A percentile compares a stretch with the other conserved stretches of the same genome.
These are phyloP conservation scores for Xanthia togata DNA, from an alignment of 2,888 invertebrate genomes.

Conservation along the genomic window DNA sequence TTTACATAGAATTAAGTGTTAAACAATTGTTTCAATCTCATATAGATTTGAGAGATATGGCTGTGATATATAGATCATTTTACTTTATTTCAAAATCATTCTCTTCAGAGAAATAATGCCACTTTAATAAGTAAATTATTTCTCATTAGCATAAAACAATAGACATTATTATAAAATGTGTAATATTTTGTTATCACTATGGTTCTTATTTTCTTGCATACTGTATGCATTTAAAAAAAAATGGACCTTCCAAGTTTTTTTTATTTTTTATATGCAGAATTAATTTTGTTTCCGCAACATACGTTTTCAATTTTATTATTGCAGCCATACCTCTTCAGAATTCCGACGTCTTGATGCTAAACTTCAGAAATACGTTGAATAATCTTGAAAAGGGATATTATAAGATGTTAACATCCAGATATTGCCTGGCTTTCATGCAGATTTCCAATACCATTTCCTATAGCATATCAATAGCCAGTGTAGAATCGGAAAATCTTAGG, in stretches of 20 bases:
- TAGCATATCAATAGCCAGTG: background rate
- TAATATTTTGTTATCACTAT: background rate
- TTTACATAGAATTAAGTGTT: conserved; percentile 74
- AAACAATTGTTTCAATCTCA: conserved; percentile 60
- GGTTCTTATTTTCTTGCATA: background rate
- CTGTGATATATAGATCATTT: conserved; percentile 45
- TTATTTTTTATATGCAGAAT: background rate
- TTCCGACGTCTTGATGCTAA: conserved; percentile 39
- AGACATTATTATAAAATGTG: background rate
- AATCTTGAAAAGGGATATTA: background rate
- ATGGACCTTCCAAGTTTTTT: too few species aligned
- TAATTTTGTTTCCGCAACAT: background rate
- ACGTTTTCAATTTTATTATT: background rate
- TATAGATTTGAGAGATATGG: conserved; percentile 36
- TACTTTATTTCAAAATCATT: background rate
- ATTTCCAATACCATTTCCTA: background rate
- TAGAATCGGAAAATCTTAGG: background rate
- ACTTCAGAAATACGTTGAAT: conserved; percentile 30
- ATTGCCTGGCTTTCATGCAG: too few species aligned
- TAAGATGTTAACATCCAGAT: background rate
- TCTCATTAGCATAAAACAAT: conserved; percentile 13
- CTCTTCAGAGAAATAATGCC: too few species aligned
- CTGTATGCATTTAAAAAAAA: too few species aligned
- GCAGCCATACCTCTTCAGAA: conserved; percentile 47
- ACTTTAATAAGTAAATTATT: background rate